phyloP scores from a whole-genome alignment of 1,140 invertebrate species.

The Pogonomyrmex barbatus region DNA sequence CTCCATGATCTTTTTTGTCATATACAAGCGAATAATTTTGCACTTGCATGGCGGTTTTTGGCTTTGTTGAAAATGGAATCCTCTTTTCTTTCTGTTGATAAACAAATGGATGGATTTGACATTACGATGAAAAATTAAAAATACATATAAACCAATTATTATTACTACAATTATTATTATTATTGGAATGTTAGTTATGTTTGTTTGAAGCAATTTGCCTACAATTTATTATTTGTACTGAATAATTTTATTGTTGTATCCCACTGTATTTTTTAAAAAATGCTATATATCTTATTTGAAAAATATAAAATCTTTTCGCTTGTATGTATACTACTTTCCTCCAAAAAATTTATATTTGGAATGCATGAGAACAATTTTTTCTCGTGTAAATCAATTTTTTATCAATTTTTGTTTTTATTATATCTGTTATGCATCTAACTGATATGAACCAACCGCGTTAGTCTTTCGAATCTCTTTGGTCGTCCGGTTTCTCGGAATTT shows the following conservation, averaged over 20 bases:
- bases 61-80: neutral
- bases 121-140: neutral
- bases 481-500: neutral
- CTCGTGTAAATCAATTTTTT: neutral
- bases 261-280: neutral
- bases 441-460: constrained; percentile 33
- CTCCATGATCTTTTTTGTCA: constrained; percentile 4
- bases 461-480: constrained; percentile 19
- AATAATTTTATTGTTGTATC: neutral
- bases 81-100: neutral
- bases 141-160: neutral
- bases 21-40: neutral
- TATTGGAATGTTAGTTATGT: neutral
- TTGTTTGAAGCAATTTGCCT: neutral
- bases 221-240: neutral
- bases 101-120: neutral
- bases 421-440: constrained; percentile 8
- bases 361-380: neutral
- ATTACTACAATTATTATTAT: neutral
- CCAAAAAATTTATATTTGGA: constrained; percentile 1
- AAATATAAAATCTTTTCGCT: neutral
- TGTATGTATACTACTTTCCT: neutral
- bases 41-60: neutral
- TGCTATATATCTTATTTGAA: neutral
- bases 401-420: neutral